phyloP scores from a whole-genome alignment of 23 tunicate species.

The Halocynthia aurantium region DNA sequence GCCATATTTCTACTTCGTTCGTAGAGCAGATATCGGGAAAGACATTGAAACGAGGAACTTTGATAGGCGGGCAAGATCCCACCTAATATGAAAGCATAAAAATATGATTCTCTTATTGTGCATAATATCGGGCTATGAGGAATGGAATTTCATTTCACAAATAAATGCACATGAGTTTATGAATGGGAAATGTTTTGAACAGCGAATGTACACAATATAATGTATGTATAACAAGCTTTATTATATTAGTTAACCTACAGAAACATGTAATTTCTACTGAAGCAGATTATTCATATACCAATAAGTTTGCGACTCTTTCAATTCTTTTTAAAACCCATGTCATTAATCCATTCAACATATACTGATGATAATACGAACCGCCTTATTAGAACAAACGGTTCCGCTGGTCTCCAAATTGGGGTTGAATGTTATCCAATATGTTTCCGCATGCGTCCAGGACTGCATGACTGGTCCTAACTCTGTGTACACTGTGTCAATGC shows the following conservation, averaged over 20 bases:
- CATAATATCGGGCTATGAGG: background rate
- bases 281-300: too few species aligned
- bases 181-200: too few species aligned
- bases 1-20: constrained; percentile 38
- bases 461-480: constrained; percentile 34
- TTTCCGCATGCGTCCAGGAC: constrained; percentile 33
- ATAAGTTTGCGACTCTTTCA: too few species aligned
- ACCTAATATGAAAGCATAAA: constrained; percentile 9
- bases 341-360: background rate
- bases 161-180: background rate
- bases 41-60: background rate
- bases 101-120: background rate
- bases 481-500: constrained; percentile 50
- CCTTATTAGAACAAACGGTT: constrained; percentile 39
- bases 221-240: too few species aligned
- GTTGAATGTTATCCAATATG: constrained; percentile 53
- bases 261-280: too few species aligned
- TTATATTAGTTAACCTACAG: too few species aligned
- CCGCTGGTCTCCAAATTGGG: constrained; percentile 35
- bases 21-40: constrained; percentile 28
- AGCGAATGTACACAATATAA: too few species aligned
- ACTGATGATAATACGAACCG: constrained; percentile 15
- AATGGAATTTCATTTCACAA: background rate
- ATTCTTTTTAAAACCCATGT: too few species aligned
- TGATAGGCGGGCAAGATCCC: constrained; percentile 49